Percentiles rank a stretch among this genome's conserved stretches.
phyloP scores from a whole-genome alignment of 2,888 invertebrate species.

The Lasius fuliginosus region DNA sequence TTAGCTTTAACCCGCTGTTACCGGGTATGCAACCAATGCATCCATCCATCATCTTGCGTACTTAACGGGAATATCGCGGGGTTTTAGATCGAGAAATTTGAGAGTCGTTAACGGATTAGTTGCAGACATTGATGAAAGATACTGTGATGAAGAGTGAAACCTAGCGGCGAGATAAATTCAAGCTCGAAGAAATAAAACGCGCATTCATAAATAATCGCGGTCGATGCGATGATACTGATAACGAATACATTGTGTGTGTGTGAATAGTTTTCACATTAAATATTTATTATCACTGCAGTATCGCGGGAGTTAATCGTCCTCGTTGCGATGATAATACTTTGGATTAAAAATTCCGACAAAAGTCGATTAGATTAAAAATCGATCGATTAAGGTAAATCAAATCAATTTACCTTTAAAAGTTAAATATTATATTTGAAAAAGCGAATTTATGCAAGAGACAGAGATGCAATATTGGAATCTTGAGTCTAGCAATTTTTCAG shows the following conservation, averaged over 20 bases:
- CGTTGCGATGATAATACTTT: conserved; percentile 7
- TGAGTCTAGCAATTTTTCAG: background rate
- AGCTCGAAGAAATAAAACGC: conserved; percentile 11
- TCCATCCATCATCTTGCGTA: conserved; percentile 31
- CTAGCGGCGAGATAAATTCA: background rate
- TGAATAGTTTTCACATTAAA: conserved; percentile 1
- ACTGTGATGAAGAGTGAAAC: background rate
- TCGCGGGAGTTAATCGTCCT: conserved; percentile 9
- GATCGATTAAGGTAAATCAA: conserved; percentile 8
- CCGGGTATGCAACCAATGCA: conserved; percentile 22
- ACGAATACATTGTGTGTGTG: background rate
- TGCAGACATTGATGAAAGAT: conserved; percentile 38
- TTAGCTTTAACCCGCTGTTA: conserved; percentile 20
- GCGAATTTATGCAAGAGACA: background rate
- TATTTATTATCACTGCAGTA: background rate
- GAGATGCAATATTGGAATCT: background rate
- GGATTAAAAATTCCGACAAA: conserved; percentile 16
- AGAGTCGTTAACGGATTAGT: conserved; percentile 16
- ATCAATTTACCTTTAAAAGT: background rate
- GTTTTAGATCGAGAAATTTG: conserved; percentile 23
- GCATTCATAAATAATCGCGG: conserved; percentile 15
- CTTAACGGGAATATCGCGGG: conserved; percentile 25
- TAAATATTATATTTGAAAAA: background rate
- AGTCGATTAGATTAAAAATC: conserved; percentile 14
- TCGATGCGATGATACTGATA: conserved; percentile 2